Percentiles rank a stretch among this genome's conserved stretches.
Evolutionary conservation across 2,113 vertebrate genomes (phyloP).

Genomic region (Mionectes macconnelli): DNA sequence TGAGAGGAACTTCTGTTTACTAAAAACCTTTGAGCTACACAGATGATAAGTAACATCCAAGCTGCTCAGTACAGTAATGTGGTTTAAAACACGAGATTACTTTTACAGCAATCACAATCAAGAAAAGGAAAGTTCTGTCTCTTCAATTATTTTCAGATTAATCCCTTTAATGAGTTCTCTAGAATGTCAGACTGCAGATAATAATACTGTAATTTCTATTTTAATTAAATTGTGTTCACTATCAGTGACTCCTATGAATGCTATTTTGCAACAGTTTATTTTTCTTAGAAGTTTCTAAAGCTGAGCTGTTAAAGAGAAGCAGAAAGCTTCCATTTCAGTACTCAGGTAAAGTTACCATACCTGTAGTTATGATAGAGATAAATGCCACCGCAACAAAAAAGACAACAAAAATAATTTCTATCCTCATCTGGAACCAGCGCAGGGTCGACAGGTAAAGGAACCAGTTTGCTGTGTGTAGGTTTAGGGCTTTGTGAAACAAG

Average conservation of each 20-base stretch:
- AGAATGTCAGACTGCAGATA: background rate
- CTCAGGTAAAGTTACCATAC: slow-evolving; percentile 64
- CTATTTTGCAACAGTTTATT: background rate
- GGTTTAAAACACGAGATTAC: background rate
- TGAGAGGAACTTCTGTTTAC: background rate
- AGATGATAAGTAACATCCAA: background rate
- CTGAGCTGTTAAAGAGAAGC: background rate
- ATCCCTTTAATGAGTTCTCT: background rate
- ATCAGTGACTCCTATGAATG: background rate
- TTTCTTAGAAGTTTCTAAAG: background rate
- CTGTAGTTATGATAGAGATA: slow-evolving; percentile 92
- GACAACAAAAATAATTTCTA: slow-evolving; percentile 93
- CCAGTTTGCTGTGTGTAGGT: slow-evolving; percentile 95
- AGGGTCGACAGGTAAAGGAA: slow-evolving; percentile 93
- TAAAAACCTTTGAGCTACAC: background rate
- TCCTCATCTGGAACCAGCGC: slow-evolving; percentile 98
- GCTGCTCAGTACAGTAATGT: background rate
- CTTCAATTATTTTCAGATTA: background rate
- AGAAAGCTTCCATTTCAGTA: background rate
- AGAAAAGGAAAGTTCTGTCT: background rate
- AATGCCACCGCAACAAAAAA: slow-evolving; percentile 93
- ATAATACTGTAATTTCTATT: background rate
- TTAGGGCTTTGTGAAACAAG: slow-evolving; percentile 95
- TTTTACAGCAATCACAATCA: background rate
- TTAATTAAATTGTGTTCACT: background rate